Base-by-base conservation (phyloP, 2,113 vertebrate genomes). In the Aphyosemion australe region DNA sequence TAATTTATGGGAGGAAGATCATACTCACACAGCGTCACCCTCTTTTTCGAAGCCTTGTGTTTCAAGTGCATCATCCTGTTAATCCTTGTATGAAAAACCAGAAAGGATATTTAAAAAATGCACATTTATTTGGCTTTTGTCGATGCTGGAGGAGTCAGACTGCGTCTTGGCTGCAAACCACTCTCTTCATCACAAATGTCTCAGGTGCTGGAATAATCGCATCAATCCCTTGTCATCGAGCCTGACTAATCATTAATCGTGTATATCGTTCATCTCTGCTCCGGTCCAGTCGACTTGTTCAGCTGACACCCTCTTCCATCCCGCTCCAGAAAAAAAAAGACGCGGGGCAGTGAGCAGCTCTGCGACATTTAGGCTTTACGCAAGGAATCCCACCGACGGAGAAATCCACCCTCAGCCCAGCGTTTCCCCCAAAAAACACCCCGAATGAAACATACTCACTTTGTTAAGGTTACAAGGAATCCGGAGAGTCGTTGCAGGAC, bases 321-420 rank as follows among this genome's bases (percentile, higher is more conserved):
- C 69, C 18, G 65, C 57, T 78, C 78, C 65, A 3, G 39, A 55
- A 53, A 55, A 53, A n/a, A n/a, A 60, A 71, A 58, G 85, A 72
- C 74, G 81, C 70, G 62, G 50, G 72, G 67, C 72, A 72, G 84
- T 74, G 82, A 82, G 80, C 70, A 80, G 86, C 92, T 93, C 93
- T 95, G 94, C 94, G 94, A 93, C 94, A 95, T 92, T 93, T 78
- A 59, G 60, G 54, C 47, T 41, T 7, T 18, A 83, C 85, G 85
- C 82, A 84, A 70, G 65, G 67, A 65, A 82, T 43, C 45, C 43
- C 11, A 51, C 48, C 32, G 13, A 48, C 41, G 8, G 46, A 18
- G n/a, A 15, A 20, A 16, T 26, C 46, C 68, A n/a, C 76, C 52
- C 8, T 34, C 21, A 46, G 11, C 26, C 41, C 34, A 32, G n/a